A percentile compares a stretch with the other conserved stretches of the same genome.
These are phyloP conservation scores for Arnoldichthys spilopterus DNA, from an alignment of 2,797 vertebrate genomes.

Conservation along the genomic window DNA sequence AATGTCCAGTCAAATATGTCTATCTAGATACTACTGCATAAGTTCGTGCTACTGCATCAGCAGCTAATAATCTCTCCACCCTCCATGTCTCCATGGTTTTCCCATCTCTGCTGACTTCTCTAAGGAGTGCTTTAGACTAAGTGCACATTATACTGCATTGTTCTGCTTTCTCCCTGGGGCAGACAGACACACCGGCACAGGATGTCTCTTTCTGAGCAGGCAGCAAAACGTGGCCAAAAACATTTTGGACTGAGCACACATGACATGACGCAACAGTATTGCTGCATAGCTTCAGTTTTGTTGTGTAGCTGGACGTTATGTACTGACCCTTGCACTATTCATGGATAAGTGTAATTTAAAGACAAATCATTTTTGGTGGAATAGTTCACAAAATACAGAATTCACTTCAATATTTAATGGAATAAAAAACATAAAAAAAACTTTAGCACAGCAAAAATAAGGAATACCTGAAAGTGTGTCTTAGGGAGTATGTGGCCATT, in stretches of 20 bases:
- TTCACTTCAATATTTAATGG: too few relatives aligned
- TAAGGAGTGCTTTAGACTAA: conserved; percentile 13
- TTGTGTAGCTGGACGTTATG: neutral
- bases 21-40: conserved; percentile 7
- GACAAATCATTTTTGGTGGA: too few relatives aligned
- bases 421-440: too few relatives aligned
- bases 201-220: conserved; percentile 19
- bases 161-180: conserved; percentile 30
- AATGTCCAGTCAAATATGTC: neutral
- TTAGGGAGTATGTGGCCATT: too few relatives aligned
- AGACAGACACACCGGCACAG: conserved; percentile 32
- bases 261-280: neutral
- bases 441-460: too few relatives aligned
- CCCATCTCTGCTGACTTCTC: conserved; percentile 37
- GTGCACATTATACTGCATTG: conserved; percentile 28
- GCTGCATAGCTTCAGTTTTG: neutral
- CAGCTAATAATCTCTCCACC: conserved; percentile 11
- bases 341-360: too few relatives aligned
- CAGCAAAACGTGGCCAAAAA: neutral
- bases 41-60: conserved; percentile 12
- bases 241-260: neutral
- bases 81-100: conserved; percentile 2
- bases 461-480: too few relatives aligned
- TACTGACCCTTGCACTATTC: too few relatives aligned
- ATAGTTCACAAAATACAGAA: too few relatives aligned